phyloP scores from a whole-genome alignment of 2,797 vertebrate species.

The Alectoris magna region DNA sequence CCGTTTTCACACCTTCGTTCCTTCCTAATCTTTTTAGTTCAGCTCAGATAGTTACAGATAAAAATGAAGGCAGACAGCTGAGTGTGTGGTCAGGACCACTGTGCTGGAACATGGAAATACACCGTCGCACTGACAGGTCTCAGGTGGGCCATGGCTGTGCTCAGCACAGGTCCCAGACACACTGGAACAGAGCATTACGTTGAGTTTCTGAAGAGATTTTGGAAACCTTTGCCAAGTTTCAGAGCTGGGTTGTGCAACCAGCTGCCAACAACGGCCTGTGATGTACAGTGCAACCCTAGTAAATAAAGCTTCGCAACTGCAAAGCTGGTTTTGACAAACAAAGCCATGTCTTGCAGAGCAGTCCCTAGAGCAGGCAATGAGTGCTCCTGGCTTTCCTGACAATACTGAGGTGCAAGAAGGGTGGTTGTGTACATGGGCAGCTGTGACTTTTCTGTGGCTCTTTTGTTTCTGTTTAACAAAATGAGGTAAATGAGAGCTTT shows the following conservation, averaged over 20 bases:
- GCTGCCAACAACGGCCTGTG: background rate
- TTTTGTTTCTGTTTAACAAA: background rate
- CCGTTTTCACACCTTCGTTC: constrained; percentile 46
- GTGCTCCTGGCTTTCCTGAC: background rate
- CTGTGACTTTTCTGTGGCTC: background rate
- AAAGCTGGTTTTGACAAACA: constrained; percentile 9
- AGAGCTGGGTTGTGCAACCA: constrained; percentile 23
- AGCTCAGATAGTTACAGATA: background rate
- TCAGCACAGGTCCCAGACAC: background rate
- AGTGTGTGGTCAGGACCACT: background rate
- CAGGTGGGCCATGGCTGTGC: background rate
- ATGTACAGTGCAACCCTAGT: constrained; percentile 11
- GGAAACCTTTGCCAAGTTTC: constrained; percentile 11
- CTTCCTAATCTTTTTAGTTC: constrained; percentile 49
- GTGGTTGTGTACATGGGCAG: background rate
- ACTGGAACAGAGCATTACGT: background rate
- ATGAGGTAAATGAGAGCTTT: background rate
- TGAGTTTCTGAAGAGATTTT: constrained; percentile 16
- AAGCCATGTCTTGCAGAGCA: background rate
- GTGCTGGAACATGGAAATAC: background rate
- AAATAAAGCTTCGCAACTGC: constrained; percentile 5
- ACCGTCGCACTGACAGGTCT: background rate
- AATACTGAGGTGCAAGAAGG: background rate
- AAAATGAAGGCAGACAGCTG: background rate
- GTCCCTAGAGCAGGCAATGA: background rate